These are phyloP conservation scores for Brotogeris chrysoptera DNA, from an alignment of 2,797 vertebrate species.

Conservation along the genomic window DNA sequence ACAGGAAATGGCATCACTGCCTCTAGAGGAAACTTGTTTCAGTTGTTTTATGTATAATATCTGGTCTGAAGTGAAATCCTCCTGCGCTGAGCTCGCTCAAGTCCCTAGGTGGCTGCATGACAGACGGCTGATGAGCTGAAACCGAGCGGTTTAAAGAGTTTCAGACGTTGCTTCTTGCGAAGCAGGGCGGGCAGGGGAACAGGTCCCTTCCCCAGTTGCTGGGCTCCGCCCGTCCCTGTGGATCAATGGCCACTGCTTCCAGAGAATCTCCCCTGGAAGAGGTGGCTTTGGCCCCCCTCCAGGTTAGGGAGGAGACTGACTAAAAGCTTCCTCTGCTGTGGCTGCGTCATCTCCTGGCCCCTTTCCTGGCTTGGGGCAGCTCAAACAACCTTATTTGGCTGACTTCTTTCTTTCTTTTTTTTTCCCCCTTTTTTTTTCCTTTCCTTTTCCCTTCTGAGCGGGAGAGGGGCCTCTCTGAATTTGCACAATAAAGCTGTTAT, in stretches of 20 bases:
- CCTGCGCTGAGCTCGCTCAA: neutral
- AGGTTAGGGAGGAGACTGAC: slow-evolving; percentile 88
- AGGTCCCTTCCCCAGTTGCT: neutral
- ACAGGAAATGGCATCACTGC: slow-evolving; percentile 39
- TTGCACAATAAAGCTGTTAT: slow-evolving; percentile 62
- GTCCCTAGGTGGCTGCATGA: neutral
- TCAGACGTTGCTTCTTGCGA: neutral
- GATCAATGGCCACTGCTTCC: neutral
- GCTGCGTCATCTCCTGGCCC: slow-evolving; percentile 89
- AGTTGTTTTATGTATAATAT: neutral
- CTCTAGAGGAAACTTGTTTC: slow-evolving; percentile 32
- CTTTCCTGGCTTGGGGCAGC: slow-evolving; percentile 80
- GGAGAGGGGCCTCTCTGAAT: slow-evolving; percentile 27
- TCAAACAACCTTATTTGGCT: slow-evolving; percentile 66
- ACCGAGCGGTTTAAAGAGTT: accelerated
- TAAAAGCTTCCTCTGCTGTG: slow-evolving; percentile 88
- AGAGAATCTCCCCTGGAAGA: slow-evolving; percentile 21
- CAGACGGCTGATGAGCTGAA: neutral
- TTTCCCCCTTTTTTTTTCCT: accelerated
- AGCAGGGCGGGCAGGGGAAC: neutral
- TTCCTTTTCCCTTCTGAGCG: neutral
- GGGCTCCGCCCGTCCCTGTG: neutral
- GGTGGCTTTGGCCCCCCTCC: slow-evolving; percentile 74
- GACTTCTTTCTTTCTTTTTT: neutral
- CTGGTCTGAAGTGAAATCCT: neutral